Conservation (phyloP, 2,113 vertebrate species). For the Ceuthmochares aereus region DNA sequence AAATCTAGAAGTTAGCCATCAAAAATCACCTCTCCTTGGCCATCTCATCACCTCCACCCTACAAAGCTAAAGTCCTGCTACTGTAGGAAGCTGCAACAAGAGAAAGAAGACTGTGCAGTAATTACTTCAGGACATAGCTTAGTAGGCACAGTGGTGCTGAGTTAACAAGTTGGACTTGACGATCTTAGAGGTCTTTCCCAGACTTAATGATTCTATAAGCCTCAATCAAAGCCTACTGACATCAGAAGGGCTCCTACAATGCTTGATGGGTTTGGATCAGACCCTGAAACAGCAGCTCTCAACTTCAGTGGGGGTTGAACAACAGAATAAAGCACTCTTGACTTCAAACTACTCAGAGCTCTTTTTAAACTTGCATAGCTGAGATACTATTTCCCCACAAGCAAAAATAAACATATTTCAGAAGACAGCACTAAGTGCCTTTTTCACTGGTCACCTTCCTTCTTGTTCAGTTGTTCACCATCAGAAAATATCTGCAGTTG, state of each 20-base stretch:
- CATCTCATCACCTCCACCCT: background rate
- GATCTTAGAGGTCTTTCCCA: too few relatives aligned
- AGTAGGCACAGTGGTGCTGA: too few relatives aligned
- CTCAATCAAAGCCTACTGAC: background rate
- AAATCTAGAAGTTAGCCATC: background rate
- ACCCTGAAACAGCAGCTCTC: background rate
- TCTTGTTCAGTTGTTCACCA: background rate
- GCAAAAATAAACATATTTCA: background rate
- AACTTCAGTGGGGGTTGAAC: background rate
- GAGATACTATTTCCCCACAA: background rate
- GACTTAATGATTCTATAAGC: background rate
- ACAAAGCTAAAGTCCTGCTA: background rate
- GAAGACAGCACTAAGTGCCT: background rate
- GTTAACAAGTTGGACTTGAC: too few relatives aligned
- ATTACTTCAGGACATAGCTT: too few relatives aligned
- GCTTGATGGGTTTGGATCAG: background rate
- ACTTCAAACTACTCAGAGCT: background rate
- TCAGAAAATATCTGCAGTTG: background rate
- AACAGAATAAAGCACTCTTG: background rate
- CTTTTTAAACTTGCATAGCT: background rate
- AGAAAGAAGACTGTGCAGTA: rapidly evolving
- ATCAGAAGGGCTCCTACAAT: background rate
- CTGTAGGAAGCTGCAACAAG: background rate
- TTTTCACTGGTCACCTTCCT: background rate
- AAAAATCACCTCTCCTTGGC: background rate